These are phyloP conservation scores for Promerops cafer DNA, from an alignment of 2,113 vertebrate genomes.

Conservation along the genomic window DNA sequence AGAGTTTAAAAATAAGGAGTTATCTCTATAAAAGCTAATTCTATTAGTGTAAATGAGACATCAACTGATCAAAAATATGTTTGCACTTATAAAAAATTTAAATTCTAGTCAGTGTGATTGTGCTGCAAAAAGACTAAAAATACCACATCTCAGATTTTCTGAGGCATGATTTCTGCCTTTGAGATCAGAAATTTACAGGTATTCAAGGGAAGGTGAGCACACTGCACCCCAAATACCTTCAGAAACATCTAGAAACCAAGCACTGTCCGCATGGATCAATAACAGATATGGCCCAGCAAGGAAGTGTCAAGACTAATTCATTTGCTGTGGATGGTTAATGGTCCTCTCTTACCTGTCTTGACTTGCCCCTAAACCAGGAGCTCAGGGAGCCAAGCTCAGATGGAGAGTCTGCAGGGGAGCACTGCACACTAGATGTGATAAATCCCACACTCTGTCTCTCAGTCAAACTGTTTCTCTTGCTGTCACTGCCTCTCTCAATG, in stretches of 20 bases:
- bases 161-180: neutral
- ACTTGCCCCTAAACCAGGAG: neutral
- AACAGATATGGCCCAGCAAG: accelerated
- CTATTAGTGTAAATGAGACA: neutral
- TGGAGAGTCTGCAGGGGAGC: neutral
- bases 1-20: neutral
- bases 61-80: constrained; percentile 15
- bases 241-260: neutral
- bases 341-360: neutral
- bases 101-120: neutral
- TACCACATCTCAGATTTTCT: neutral
- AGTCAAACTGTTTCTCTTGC: neutral
- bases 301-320: neutral
- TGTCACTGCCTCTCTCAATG: neutral
- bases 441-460: neutral
- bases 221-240: neutral
- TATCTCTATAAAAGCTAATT: neutral
- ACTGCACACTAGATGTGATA: neutral
- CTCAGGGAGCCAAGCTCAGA: neutral
- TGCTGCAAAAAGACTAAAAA: constrained; percentile 3
- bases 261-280: neutral
- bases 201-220: neutral
- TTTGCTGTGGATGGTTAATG: neutral
- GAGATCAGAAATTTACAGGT: neutral
- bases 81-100: constrained; percentile 12